A percentile compares a stretch with the other conserved stretches of the same genome.
Conservation (phyloP, 2,888 invertebrate genomes). For the Tetragonula carbonaria region DNA sequence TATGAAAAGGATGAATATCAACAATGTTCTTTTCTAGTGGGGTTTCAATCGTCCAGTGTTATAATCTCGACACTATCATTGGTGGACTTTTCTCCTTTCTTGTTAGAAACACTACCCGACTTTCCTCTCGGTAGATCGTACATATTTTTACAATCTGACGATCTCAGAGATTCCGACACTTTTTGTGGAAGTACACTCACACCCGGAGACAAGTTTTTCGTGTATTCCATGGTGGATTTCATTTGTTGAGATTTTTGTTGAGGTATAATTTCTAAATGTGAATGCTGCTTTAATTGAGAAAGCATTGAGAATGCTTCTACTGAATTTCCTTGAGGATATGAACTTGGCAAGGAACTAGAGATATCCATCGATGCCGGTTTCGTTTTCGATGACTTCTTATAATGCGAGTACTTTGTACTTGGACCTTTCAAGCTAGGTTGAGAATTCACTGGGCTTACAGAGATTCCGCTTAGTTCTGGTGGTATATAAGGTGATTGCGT, state of each 20-base stretch:
- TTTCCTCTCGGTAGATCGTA: conserved; percentile 75
- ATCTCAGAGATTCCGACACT: conserved; percentile 66
- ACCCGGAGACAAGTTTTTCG: conserved; percentile 73
- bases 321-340: conserved; percentile 63
- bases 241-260: conserved; percentile 75
- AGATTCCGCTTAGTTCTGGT: conserved; percentile 77
- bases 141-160: conserved; percentile 72
- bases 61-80: conserved; percentile 81
- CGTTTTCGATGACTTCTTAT: conserved; percentile 64
- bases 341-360: conserved; percentile 56
- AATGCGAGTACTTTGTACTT: conserved; percentile 57
- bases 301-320: conserved; percentile 76
- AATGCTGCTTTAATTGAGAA: conserved; percentile 80
- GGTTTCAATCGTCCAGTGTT: conserved; percentile 79
- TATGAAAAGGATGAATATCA: background rate
- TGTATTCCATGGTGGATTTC: conserved; percentile 72
- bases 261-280: conserved; percentile 82
- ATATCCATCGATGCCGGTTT: conserved; percentile 60
- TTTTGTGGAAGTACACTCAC: conserved; percentile 74
- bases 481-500: conserved; percentile 70
- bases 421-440: conserved; percentile 46
- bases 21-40: background rate
- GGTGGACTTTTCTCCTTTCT: conserved; percentile 71
- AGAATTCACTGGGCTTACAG: conserved; percentile 74
- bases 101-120: conserved; percentile 51